Conservation (phyloP, 2,888 invertebrate genomes). For the Campoplex nolae region DNA sequence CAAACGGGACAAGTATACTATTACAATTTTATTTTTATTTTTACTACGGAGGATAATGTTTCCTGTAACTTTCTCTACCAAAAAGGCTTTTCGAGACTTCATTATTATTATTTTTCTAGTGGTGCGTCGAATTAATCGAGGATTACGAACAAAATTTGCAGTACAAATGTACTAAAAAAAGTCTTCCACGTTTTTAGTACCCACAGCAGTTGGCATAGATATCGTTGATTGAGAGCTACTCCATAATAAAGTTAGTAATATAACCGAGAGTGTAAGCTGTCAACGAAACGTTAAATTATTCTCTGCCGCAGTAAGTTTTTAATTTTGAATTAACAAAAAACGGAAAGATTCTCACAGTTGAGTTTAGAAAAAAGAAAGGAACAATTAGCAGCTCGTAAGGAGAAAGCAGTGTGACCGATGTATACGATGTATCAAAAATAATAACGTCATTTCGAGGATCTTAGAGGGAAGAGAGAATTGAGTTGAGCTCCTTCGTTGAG, state of each 20-base stretch:
- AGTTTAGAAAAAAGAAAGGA: conserved; percentile 22
- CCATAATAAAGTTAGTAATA: no score
- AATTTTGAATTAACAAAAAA: background rate
- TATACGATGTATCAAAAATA: conserved; percentile 50
- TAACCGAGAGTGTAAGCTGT: background rate
- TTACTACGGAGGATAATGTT: background rate
- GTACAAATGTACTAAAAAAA: no score
- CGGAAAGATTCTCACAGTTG: background rate
- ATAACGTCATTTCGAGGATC: conserved; percentile 58
- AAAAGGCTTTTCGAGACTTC: no score
- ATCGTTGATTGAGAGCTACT: no score
- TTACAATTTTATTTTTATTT: no score
- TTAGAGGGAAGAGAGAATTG: conserved; percentile 54
- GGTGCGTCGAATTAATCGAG: no score
- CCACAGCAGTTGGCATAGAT: no score
- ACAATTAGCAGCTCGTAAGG: conserved; percentile 64
- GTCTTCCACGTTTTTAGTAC: no score
- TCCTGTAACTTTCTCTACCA: no score
- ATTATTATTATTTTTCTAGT: no score
- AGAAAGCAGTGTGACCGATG: conserved; percentile 29
- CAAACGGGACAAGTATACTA: no score
- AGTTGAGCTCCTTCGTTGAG: conserved; percentile 49
- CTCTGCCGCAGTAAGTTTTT: background rate
- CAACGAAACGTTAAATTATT: background rate
- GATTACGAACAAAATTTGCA: no score